These are phyloP conservation scores for Asarcornis scutulata DNA, from an alignment of 2,113 vertebrate species.

Conservation along the genomic window DNA sequence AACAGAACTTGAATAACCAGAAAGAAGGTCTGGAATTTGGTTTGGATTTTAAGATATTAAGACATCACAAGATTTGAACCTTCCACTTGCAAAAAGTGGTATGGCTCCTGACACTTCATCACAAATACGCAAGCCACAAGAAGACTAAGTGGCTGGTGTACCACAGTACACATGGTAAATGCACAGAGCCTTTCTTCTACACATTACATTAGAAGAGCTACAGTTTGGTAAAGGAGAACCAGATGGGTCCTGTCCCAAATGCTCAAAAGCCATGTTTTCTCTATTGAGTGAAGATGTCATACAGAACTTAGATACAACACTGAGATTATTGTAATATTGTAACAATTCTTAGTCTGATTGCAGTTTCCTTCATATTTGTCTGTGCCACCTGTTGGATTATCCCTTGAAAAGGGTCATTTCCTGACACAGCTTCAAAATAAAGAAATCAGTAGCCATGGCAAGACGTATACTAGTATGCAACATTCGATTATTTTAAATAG, in stretches of 20 bases:
- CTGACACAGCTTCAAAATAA: slow-evolving; percentile 35
- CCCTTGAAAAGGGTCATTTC: neutral
- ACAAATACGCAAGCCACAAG: neutral
- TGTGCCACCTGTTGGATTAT: neutral
- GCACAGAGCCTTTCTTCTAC: neutral
- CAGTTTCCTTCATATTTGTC: neutral
- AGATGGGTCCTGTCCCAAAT: neutral
- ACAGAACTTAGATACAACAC: neutral
- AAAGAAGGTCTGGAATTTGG: neutral
- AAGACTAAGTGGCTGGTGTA: rapidly evolving
- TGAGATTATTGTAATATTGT: neutral
- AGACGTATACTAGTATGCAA: neutral
- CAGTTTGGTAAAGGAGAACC: rapidly evolving
- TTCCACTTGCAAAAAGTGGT: neutral
- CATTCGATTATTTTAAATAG: slow-evolving; percentile 2
- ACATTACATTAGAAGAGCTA: neutral
- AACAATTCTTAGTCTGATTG: neutral
- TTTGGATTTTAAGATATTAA: neutral
- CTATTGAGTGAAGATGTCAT: neutral
- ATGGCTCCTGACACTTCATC: neutral
- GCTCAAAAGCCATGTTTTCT: neutral
- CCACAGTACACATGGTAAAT: neutral
- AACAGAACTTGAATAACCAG: neutral
- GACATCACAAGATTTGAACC: neutral
- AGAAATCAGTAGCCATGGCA: slow-evolving; percentile 6